Conservation (phyloP, 2,113 vertebrate species). For the Cebidichthys violaceus region DNA sequence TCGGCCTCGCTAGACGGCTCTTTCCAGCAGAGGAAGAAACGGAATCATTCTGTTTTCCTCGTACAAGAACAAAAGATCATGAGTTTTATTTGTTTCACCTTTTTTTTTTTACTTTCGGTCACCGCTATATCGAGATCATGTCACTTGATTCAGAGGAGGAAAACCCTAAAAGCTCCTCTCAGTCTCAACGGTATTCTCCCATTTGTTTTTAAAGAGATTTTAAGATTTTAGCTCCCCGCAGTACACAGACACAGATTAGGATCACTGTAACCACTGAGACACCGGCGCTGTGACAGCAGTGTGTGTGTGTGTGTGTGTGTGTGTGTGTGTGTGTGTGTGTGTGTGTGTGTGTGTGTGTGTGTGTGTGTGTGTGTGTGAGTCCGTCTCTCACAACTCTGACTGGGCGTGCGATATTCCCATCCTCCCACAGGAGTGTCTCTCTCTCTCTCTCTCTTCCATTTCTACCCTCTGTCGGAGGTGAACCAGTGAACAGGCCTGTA, state of each 20-base stretch:
- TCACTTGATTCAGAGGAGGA: background rate
- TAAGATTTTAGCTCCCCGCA: conserved; percentile 18
- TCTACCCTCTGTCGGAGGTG: conserved; percentile 62
- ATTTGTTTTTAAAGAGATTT: background rate
- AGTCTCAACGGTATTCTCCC: background rate
- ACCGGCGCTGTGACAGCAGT: conserved; percentile 35
- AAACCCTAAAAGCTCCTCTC: background rate
- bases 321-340: background rate
- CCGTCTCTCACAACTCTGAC: background rate
- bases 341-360: too few relatives aligned
- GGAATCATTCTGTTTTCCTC: too few relatives aligned
- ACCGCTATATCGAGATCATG: background rate
- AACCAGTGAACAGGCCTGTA: conserved; percentile 59
- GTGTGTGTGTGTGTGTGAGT: too few relatives aligned
- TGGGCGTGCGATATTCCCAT: conserved; percentile 37
- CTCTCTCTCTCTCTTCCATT: conserved; percentile 45
- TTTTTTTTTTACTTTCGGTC: background rate
- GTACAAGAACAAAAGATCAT: background rate
- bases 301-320: background rate
- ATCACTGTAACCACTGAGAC: conserved; percentile 37
- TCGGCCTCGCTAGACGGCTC: conserved; percentile 11
- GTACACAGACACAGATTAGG: conserved; percentile 43
- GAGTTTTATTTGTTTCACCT: background rate
- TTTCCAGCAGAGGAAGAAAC: background rate
- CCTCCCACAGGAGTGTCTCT: conserved; percentile 51